Base-by-base conservation (phyloP, 2,797 vertebrate genomes). In the Channallabes apus region DNA sequence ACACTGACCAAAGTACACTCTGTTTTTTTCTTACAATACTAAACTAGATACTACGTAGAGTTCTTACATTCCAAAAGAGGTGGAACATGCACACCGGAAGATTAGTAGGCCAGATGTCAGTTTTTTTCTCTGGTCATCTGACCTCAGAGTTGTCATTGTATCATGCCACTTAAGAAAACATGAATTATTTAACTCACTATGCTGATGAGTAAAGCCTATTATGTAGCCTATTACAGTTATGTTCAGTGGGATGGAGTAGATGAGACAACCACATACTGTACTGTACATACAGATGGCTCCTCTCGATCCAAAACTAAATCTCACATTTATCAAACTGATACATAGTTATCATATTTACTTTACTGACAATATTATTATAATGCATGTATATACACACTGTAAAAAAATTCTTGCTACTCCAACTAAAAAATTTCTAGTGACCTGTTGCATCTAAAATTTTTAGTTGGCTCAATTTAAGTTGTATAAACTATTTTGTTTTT, bases 121-220 rank as follows among this genome's bases (percentile, higher is more conserved):
- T 67, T 32, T 85, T 85, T 82, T 82, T 59, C 77, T 56, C 46
- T 82, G 87, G 85, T 67, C 72, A 90, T 87, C 87, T 90, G 88
- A 88, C 85, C 87, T 86, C 22, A 84, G 80, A 82, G 88, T 87
- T 89, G 85, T 88, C 68, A 88, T 20, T 68, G 41, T 87, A 89
- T 88, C 86, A 89, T 90, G 83, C 88, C 90, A 83, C 71, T 91
- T 90, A 90, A 91, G 86, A 88, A 90, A 91, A 82, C 58, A 83
- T 93, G 54, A 90, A 92, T 92, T 88, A 93, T 93, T 92, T 85
- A 92, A 82, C 86, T 87, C 22, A 87, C 56, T 61, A 22, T 3
- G 38, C 29, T 6, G 83, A 35, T 72, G 54, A 27, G 54, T 82
- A 38, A 27, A 38, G 24, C 29, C 32, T 82, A 82, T 72, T 54